Evolutionary conservation across 2,797 vertebrate genomes (phyloP).

Genomic region (Hafferia zeledoni): DNA sequence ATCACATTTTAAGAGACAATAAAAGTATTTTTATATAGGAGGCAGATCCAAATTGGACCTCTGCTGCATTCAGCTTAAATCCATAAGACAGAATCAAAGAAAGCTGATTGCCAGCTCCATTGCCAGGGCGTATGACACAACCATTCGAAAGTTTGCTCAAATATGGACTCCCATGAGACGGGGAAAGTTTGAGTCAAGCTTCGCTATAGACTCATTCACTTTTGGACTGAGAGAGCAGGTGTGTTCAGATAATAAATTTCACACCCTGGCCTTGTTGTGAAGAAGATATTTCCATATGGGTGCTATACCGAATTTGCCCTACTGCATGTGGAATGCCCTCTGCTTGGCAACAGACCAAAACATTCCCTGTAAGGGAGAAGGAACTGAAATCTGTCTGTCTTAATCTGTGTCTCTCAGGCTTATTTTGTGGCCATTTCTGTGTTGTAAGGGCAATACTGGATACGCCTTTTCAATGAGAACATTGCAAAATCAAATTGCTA

Average conservation of each 20-base stretch:
- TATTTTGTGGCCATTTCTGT: slow-evolving; percentile 56
- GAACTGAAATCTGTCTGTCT: slow-evolving; percentile 67
- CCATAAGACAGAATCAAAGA: not conserved
- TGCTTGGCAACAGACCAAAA: slow-evolving; percentile 42
- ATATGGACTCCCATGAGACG: not conserved
- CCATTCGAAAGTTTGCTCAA: not conserved
- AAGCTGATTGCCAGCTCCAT: not conserved
- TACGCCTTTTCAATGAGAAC: slow-evolving; percentile 77
- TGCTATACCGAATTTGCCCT: slow-evolving; percentile 8
- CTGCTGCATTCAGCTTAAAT: not conserved
- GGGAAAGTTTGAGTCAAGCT: not conserved
- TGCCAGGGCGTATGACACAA: accelerated
- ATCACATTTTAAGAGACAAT: not conserved
- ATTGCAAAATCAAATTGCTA: slow-evolving; percentile 70
- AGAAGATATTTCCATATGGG: slow-evolving; percentile 21
- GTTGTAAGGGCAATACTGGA: slow-evolving; percentile 21
- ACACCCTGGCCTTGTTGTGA: not conserved
- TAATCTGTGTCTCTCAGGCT: slow-evolving; percentile 64
- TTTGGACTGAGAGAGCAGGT: not conserved
- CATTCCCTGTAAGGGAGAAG: slow-evolving; percentile 69
- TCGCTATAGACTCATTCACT: not conserved
- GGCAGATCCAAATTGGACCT: not conserved
- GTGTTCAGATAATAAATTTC: not conserved
- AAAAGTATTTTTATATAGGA: not conserved
- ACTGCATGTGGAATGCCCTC: slow-evolving; percentile 6